Evolutionary conservation across 1,140 invertebrate genomes (phyloP), one percentile per base, ranked within the genome.

Genomic region (Drosophila varians): DNA sequence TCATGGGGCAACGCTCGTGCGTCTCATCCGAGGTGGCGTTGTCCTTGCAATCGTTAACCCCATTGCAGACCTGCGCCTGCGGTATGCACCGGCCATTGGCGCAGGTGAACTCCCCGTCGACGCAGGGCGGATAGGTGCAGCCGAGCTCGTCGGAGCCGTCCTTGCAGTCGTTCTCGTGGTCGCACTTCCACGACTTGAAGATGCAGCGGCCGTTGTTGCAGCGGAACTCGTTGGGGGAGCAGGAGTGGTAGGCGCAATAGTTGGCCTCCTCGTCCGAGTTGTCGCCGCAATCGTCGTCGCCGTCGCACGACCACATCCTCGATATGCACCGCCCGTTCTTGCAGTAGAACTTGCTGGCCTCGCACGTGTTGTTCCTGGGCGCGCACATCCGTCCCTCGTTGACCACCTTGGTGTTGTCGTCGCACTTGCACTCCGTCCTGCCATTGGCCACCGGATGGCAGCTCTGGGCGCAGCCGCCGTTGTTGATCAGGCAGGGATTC

Each of bases 161-260:
- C 76, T 97, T 96, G 91, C 98, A 99, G 79, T 99, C 98, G 82
- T 99, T 98, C 92, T 96, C 98, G 90, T 96, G 96, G 91, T 98
- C 97, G 87, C 97, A 98, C 90, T 97, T 96, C 97, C 97, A 98
- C 0, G 96, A 96, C 80, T 96, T 96, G 86, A 98, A 98, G 66
- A 99, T 99, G 83, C 98, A 99, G 1, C 98, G 93, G 0, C 97
- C 97, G 87, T 99, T 99, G 51, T 95, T 95, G 92, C 98, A 99
- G 18, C 97, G 94, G 93, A 98, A 99, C 91, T 99, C 97, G 77
- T 96, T 97, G 0, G 96, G 94, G 16, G 95, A 96, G 90, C 98
- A 99, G 0, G 97, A 98, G 87, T 99, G 97, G 89, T 96, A 96
- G 7, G 97, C 95, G 91, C 98, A 99, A 87, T 98, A 99, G 82